Conservation (phyloP, 2,888 invertebrate species). For the Alentia gelatinosa region DNA sequence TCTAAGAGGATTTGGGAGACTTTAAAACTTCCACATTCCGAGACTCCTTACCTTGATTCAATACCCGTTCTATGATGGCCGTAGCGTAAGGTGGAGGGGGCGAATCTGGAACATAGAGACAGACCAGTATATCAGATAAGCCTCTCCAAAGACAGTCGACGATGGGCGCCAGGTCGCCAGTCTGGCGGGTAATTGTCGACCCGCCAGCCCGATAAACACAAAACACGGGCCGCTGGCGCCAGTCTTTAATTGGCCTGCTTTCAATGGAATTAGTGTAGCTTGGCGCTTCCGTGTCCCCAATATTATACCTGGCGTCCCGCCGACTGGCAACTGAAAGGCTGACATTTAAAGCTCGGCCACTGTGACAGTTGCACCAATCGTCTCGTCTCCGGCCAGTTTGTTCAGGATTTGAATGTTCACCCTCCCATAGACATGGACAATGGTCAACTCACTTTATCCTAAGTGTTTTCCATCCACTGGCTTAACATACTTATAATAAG, state of each 20-base stretch:
- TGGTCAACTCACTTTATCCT: too few species aligned
- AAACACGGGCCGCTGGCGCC: constrained; percentile 53
- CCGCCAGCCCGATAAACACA: constrained; percentile 52
- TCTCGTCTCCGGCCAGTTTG: too few species aligned
- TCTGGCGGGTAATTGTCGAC: constrained; percentile 21
- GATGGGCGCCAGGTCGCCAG: constrained; percentile 25
- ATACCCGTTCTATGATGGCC: constrained; percentile 50
- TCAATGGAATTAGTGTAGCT: constrained; percentile 47
- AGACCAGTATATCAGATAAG: constrained; percentile 44
- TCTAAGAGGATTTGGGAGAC: too few species aligned
- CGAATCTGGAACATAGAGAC: constrained; percentile 39
- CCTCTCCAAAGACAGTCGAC: constrained; percentile 34
- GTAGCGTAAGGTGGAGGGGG: constrained; percentile 56
- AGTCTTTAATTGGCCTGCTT: constrained; percentile 48
- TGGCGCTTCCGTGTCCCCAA: constrained; percentile 12
- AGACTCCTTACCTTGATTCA: constrained; percentile 49
- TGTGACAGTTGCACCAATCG: too few species aligned
- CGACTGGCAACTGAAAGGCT: too few species aligned
- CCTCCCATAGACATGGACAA: too few species aligned
- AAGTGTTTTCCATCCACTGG: too few species aligned
- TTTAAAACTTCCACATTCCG: too few species aligned
- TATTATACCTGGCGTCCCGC: constrained; percentile 15
- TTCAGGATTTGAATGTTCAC: too few species aligned
- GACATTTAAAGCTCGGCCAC: too few species aligned
- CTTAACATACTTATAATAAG: too few species aligned